phyloP scores from a whole-genome alignment of 2,888 invertebrate genomes.

The Euplagia quadripunctaria region DNA sequence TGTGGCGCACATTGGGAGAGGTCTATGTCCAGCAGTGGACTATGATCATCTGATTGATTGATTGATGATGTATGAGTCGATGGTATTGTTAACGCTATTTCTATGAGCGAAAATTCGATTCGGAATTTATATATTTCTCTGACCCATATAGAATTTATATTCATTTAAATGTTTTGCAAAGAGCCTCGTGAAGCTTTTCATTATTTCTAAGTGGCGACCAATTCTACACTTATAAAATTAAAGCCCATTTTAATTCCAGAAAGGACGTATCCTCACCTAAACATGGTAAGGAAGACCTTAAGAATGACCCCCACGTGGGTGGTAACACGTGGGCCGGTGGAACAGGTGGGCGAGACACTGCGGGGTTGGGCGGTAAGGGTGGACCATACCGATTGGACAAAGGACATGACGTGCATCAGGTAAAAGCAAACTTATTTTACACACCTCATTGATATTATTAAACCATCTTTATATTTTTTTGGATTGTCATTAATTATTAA shows the following conservation, averaged over 20 bases:
- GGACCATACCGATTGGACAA: slow-evolving; percentile 98
- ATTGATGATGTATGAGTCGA: no score
- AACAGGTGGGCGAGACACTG: slow-evolving; percentile 97
- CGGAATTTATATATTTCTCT: not conserved
- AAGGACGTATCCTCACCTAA: slow-evolving; percentile 93
- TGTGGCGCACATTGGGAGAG: no score
- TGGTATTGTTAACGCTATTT: no score
- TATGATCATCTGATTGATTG: no score
- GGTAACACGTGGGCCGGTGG: slow-evolving; percentile 99
- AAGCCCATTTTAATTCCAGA: slow-evolving; percentile 50
- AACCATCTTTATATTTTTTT: no score
- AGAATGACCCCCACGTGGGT: slow-evolving; percentile 97
- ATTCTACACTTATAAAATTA: not conserved
- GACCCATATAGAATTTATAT: not conserved
- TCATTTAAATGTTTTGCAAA: not conserved
- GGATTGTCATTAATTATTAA: no score
- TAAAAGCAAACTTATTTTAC: slow-evolving; percentile 52
- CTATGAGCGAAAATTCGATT: no score
- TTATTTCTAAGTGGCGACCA: not conserved
- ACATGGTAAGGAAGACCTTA: slow-evolving; percentile 96
- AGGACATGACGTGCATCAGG: slow-evolving; percentile 97
- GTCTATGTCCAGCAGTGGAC: no score
- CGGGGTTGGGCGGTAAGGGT: slow-evolving; percentile 98
- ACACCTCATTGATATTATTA: no score
- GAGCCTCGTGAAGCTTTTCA: not conserved